phyloP scores from a whole-genome alignment of 35 echinoderm and acorn worm genomes.

The Lytechinus variegatus region DNA sequence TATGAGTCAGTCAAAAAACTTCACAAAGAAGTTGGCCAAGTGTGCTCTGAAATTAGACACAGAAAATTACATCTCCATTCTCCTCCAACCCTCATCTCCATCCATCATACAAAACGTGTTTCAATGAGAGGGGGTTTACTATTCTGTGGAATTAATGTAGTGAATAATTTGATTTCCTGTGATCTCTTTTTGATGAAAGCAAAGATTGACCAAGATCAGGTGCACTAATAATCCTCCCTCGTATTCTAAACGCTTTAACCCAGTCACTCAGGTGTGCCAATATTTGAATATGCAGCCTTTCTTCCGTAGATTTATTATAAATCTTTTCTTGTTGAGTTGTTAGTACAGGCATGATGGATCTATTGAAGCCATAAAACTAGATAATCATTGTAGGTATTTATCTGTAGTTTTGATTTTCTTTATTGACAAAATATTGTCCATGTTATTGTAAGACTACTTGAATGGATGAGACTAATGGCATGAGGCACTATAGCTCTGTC shows the following conservation, averaged over 20 bases:
- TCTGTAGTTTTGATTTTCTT: neutral
- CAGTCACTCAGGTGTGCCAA: neutral
- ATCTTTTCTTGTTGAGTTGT: neutral
- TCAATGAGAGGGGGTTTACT: neutral
- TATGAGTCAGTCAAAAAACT: neutral
- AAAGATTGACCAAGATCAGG: neutral
- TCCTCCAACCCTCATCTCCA: neutral
- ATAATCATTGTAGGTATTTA: neutral
- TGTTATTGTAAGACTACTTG: neutral
- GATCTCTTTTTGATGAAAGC: neutral
- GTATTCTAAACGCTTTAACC: neutral
- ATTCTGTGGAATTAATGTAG: slow-evolving; percentile 14
- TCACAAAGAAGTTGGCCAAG: neutral
- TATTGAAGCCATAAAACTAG: slow-evolving; percentile 4
- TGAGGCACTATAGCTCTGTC: too few species aligned
- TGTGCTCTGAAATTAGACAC: neutral
- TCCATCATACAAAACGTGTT: neutral
- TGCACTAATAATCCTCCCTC: neutral
- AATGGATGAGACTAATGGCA: too few species aligned
- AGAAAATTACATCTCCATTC: neutral
- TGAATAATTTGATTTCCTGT: slow-evolving; percentile 14
- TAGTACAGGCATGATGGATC: neutral
- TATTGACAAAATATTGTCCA: neutral
- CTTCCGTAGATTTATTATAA: neutral
- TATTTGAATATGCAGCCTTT: neutral